A percentile compares a stretch with the other conserved stretches of the same genome.
phyloP scores from a whole-genome alignment of 2,113 vertebrate genomes.

The Melanerpes aurifrons region DNA sequence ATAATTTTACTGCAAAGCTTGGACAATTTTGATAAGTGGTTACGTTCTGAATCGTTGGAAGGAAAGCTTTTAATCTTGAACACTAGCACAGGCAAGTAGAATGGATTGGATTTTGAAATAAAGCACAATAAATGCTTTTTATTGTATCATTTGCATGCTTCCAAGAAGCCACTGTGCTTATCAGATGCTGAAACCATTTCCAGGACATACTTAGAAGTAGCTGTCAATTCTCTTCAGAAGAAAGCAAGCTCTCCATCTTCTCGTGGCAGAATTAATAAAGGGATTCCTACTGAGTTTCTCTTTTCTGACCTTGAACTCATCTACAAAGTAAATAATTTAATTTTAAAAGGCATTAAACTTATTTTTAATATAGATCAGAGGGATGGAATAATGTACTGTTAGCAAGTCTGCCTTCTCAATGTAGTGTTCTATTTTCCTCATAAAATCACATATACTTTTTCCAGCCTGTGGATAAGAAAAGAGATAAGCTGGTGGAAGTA shows the following conservation, averaged over 20 bases:
- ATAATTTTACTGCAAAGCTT: constrained; percentile 9
- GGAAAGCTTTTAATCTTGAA: constrained; percentile 8
- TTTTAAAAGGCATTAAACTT: not conserved
- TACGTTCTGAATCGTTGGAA: not conserved
- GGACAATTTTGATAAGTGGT: not conserved
- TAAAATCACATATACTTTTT: not conserved
- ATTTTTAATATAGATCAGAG: not conserved
- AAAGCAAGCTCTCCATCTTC: not conserved
- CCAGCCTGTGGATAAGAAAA: not conserved
- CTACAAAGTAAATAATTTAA: constrained; percentile 10
- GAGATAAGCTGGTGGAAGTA: not conserved
- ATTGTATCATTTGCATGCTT: constrained; percentile 25
- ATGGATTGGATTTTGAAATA: not conserved
- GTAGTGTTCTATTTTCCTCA: not conserved
- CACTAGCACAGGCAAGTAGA: not conserved
- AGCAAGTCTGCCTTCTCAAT: not conserved
- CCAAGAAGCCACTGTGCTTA: constrained; percentile 16
- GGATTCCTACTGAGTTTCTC: not conserved
- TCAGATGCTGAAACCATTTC: constrained; percentile 37
- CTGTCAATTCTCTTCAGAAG: constrained; percentile 26
- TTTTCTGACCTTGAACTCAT: constrained; percentile 25
- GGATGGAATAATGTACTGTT: not conserved
- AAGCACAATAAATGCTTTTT: constrained; percentile 39
- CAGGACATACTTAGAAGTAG: constrained; percentile 37
- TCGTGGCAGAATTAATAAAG: constrained; percentile 5